A percentile compares a stretch with the other conserved stretches of the same genome.
Conservation (phyloP, 2,113 vertebrate species). For the Austrofundulus limnaeus region DNA sequence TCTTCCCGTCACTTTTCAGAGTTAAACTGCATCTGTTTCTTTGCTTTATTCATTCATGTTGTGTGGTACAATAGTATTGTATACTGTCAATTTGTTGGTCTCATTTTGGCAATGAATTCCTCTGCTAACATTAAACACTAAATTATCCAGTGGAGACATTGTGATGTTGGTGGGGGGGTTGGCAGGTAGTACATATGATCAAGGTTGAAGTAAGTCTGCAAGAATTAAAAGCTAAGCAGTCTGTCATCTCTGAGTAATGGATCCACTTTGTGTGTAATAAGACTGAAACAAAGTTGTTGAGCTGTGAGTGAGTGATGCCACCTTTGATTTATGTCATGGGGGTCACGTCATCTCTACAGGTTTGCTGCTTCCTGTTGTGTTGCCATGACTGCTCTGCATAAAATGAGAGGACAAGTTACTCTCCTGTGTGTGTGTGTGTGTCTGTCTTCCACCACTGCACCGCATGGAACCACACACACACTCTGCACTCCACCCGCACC, state of each 20-base stretch:
- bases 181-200: not conserved
- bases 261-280: not conserved
- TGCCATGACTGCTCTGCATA: constrained; percentile 45
- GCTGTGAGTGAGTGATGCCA: constrained; percentile 25
- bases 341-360: constrained; percentile 44
- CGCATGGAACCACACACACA: constrained; percentile 23
- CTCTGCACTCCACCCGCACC: constrained; percentile 7
- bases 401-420: constrained; percentile 41
- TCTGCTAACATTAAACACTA: not conserved
- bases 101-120: not conserved
- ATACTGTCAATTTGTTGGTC: not conserved
- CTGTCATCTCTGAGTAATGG: not conserved
- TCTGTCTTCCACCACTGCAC: constrained; percentile 28
- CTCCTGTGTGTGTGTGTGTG: constrained; percentile 37
- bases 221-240: not conserved
- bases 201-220: constrained; percentile 1
- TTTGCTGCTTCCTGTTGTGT: constrained; percentile 47
- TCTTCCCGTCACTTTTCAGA: constrained; percentile 55
- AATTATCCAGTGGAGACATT: not conserved
- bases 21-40: constrained; percentile 10
- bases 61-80: not conserved
- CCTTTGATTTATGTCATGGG: constrained; percentile 33
- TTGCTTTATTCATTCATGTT: not conserved
- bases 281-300: not conserved
- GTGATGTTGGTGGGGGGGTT: not conserved